phyloP scores from a whole-genome alignment of 2,113 vertebrate species.

The Amblyornis subalaris region DNA sequence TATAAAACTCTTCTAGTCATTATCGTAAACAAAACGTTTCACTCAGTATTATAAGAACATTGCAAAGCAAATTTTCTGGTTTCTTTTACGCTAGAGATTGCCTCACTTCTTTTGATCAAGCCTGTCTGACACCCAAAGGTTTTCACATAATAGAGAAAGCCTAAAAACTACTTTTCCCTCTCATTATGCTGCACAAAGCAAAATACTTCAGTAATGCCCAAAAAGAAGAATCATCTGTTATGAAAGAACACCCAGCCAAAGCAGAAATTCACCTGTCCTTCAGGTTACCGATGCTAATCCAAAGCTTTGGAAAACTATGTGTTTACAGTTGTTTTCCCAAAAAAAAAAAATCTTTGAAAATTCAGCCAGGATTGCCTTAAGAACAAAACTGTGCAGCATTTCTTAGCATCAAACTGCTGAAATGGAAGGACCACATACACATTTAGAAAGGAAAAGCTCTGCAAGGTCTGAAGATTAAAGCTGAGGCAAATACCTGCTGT shows the following conservation, averaged over 20 bases:
- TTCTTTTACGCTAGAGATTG: not conserved
- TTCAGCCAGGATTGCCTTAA: not conserved
- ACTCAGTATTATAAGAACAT: not conserved
- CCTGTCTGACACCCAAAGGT: not conserved
- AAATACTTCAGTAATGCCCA: not conserved
- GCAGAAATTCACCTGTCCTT: constrained; percentile 37
- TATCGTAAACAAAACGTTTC: not conserved
- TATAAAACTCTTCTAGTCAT: not conserved
- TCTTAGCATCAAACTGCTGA: not conserved
- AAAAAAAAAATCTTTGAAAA: not conserved
- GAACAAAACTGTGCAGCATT: not conserved
- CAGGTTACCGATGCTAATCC: not conserved
- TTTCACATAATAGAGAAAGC: constrained; percentile 8
- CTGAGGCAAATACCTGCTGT: not conserved
- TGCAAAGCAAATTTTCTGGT: not conserved
- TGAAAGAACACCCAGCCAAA: not conserved
- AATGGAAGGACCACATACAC: not conserved
- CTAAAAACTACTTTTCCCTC: not conserved
- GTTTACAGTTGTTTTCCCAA: not conserved
- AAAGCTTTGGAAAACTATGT: not conserved
- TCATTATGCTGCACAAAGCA: not conserved
- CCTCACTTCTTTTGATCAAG: constrained; percentile 8
- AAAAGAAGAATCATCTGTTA: not conserved
- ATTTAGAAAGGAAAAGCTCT: not conserved
- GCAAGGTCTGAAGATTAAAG: not conserved